Conservation (phyloP, 2,888 invertebrate genomes). For the Diplazon laetatorius region DNA sequence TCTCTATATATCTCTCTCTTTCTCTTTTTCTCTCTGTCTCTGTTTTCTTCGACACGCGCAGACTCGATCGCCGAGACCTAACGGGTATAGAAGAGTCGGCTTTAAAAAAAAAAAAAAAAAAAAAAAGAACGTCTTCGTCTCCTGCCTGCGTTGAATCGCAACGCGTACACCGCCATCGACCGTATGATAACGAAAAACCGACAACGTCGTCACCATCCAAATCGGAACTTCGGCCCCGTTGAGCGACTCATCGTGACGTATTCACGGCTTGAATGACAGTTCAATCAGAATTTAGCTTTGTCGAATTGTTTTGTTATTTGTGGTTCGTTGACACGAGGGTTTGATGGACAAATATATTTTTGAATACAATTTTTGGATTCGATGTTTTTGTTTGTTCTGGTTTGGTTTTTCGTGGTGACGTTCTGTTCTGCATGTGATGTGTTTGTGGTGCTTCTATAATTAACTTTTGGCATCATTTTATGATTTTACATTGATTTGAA, state of each 20-base stretch:
- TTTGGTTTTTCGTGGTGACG: too few relatives aligned
- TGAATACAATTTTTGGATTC: too few relatives aligned
- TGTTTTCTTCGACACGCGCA: constrained; percentile 14
- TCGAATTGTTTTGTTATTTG: not conserved
- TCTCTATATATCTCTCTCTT: too few relatives aligned
- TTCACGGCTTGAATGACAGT: not conserved
- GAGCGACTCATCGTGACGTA: not conserved
- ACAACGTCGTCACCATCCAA: constrained; percentile 16
- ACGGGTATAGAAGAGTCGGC: constrained; percentile 57
- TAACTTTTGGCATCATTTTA: too few relatives aligned
- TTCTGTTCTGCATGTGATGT: too few relatives aligned
- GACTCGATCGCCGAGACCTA: constrained; percentile 61
- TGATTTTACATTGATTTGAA: too few relatives aligned
- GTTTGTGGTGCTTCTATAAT: too few relatives aligned
- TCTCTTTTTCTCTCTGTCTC: too few relatives aligned
- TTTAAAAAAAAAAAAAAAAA: too few relatives aligned
- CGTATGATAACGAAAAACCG: constrained; percentile 18
- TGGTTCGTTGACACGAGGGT: too few relatives aligned
- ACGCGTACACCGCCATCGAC: constrained; percentile 23
- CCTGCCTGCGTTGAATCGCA: constrained; percentile 57
- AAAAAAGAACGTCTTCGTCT: constrained; percentile 49
- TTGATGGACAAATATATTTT: too few relatives aligned
- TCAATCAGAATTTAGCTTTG: not conserved
- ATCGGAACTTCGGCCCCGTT: constrained; percentile 27
- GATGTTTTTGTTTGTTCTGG: too few relatives aligned